Evolutionary conservation across 2,113 vertebrate species (phyloP).

Genomic region (Penelope pileata): DNA sequence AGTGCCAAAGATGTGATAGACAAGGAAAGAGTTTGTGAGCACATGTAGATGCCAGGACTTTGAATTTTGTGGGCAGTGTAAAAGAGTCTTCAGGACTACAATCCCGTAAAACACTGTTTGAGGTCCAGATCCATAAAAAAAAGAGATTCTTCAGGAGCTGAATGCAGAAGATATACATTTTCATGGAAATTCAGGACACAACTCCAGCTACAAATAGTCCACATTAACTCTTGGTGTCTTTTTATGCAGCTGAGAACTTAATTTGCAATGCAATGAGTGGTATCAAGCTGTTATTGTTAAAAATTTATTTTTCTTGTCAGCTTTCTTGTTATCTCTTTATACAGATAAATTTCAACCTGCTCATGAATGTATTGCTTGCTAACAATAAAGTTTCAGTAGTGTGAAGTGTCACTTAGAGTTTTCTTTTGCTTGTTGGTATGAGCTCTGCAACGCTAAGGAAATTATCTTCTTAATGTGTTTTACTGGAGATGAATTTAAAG

Average conservation of each 20-base stretch:
- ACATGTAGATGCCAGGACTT: not conserved
- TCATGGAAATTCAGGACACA: not conserved
- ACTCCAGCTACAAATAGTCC: not conserved
- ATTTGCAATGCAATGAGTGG: not conserved
- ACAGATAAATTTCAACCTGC: not conserved
- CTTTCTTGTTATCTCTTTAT: not conserved
- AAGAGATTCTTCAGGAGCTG: not conserved
- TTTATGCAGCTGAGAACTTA: not conserved
- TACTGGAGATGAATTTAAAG: conserved; percentile 10
- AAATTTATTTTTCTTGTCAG: not conserved
- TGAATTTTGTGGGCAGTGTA: not conserved
- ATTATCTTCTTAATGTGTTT: not conserved
- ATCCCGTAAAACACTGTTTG: not conserved
- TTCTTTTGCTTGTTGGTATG: not conserved
- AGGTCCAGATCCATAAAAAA: not conserved
- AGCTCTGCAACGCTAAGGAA: not conserved
- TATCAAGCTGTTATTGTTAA: not conserved
- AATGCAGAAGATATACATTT: not conserved
- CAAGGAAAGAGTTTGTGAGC: not conserved
- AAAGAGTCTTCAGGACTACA: not conserved
- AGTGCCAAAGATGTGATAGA: not conserved
- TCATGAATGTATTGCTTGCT: not conserved
- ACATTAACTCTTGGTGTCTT: not conserved
- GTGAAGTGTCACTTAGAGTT: not conserved
- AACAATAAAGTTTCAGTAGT: not conserved